Evolutionary conservation across 2,797 vertebrate species (phyloP), one percentile per base, ranked within the genome.

Genomic region (Xenopus petersii): DNA sequence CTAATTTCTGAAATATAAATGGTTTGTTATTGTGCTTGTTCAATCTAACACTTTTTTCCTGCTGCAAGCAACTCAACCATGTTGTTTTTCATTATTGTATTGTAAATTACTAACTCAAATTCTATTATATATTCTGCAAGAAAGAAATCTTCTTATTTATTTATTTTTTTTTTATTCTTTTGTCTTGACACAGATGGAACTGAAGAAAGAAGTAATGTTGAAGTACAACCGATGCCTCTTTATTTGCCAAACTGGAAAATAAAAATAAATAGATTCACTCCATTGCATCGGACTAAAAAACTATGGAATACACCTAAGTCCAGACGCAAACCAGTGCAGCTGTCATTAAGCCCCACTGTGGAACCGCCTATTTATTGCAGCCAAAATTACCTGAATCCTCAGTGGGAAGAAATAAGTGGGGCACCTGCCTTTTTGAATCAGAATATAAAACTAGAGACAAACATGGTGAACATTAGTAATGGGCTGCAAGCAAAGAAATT

Each of bases 201-300:
- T 10, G 15, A 64, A 64, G 62, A 17, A 36, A 17, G 10, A 46
- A 17, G 46, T 46, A 17, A 6, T n/a, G 13, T n/a, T 7, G 62
- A 64, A 15, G 4, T 42, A 46, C 13, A 33, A 15, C 26, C 42
- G 7, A 36, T 36, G 2, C 1, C 15, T 16, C 36, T 47, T 17
- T n/a, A 64, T 36, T 46, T 42, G n/a, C 33, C 62, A 47, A 64
- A 47, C 62, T 64, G 62, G 33, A 64, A 46, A 64, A 64, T 64
- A 17, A 64, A 64, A 64, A 15, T 16, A 9, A 16, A 67, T 51
- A 49, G 13, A 49, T 4, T 13, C 21, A 12, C 64, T 16, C 64
- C n/a, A 15, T 12, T 30, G n/a, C 15, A 51, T 51, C 5, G 21
- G 51, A 47, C 10, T 6, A 67, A 51, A 49, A 49, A 67, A 67